phyloP scores from a whole-genome alignment of 2,888 invertebrate genomes.

The Machimus rusticus region DNA sequence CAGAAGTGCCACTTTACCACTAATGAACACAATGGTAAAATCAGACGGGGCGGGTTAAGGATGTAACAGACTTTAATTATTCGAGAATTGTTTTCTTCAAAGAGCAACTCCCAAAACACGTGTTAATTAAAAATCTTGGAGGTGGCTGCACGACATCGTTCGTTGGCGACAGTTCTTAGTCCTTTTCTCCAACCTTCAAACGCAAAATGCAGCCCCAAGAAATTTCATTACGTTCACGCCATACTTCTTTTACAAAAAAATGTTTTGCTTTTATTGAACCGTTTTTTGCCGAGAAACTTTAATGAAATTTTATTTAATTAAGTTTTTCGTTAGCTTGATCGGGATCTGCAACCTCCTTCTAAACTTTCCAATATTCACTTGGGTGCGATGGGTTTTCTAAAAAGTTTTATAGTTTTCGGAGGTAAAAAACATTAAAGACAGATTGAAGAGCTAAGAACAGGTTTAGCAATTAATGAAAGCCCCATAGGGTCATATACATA shows the following conservation, averaged over 20 bases:
- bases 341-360: background rate
- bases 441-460: background rate
- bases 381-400: background rate
- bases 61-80: conserved; percentile 23
- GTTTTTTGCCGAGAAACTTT: background rate
- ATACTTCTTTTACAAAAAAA: background rate
- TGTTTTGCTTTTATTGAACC: background rate
- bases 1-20: conserved; percentile 32
- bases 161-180: background rate
- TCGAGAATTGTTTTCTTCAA: conserved; percentile 25
- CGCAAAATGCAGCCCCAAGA: background rate
- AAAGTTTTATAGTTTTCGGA: background rate
- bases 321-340: background rate
- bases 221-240: conserved; percentile 12
- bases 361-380: background rate
- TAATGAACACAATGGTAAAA: conserved; percentile 32
- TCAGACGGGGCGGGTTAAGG: background rate
- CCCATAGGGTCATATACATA: no score
- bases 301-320: conserved; percentile 23
- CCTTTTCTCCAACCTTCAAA: background rate
- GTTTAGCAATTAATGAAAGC: no score
- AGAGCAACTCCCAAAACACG: conserved; percentile 11
- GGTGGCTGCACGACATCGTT: background rate
- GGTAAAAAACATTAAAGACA: background rate
- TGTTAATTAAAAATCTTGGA: conserved; percentile 21